Evolutionary conservation across 2,797 vertebrate genomes (phyloP), one percentile per base, ranked within the genome.

Genomic region (Percopsis omiscomaycus): DNA sequence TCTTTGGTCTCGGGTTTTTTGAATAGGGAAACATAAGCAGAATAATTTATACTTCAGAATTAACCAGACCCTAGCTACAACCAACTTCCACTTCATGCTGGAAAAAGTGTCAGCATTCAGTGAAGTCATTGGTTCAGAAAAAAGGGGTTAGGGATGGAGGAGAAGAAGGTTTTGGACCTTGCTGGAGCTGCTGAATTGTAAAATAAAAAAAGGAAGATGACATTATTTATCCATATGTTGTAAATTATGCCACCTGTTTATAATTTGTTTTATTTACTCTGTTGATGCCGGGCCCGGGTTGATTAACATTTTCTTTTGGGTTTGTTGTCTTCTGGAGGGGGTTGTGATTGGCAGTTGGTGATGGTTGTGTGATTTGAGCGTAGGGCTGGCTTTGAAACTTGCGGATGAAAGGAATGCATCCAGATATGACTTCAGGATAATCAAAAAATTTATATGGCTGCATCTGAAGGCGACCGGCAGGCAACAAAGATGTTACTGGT

Each of bases 161-260:
- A 12, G 37, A 50, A 27, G 27, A 32, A 27, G 54, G 46, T 49
- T 70, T 78, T 87, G 84, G 83, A 83, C 82, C 75, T 72, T 59
- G 61, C 58, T 53, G 85, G 81, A 90, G 88, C 89, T 81, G 62
- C 77, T 73, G 69, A 73, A 83, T 83, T 61, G 63, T 82, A 80
- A 80, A 42, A 29, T 46, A 46, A 54, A 11, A 58, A 55, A 44
- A 65, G 46, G 77, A 78, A 64, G 81, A 87, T 84, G 86, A 90
- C 86, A 83, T 81, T 78, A 88, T 86, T 88, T 77, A 74, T 88
- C 85, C 89, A 89, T 74, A 85, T 92, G 91, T 67, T 86, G 63
- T 69, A 72, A 75, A 91, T 91, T 66, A 88, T 66, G n/a, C 66
- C 89, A 91, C 90, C 81, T 92, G 91, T 86, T 91, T 88, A 86